These are phyloP conservation scores for Podotricha telesiphe DNA, from an alignment of 2,888 invertebrate species.

Conservation along the genomic window DNA sequence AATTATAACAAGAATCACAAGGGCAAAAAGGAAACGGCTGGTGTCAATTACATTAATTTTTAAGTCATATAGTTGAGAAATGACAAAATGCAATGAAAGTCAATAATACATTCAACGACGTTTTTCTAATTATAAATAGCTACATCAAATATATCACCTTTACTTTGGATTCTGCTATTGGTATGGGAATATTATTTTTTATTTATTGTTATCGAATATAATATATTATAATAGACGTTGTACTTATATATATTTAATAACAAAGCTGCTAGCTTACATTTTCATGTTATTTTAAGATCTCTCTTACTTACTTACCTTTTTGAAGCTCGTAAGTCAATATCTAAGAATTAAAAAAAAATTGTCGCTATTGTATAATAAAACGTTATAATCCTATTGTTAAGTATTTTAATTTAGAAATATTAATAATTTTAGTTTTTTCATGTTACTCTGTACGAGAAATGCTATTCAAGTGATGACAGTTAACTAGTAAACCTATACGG, in stretches of 20 bases:
- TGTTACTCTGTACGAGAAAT: not conserved
- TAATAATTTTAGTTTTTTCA: not conserved
- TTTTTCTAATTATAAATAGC: constrained; percentile 28
- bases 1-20: not conserved
- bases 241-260: not conserved
- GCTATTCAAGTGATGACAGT: constrained; percentile 29
- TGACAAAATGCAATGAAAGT: constrained; percentile 40
- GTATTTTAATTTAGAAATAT: no score
- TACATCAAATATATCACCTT: constrained; percentile 17
- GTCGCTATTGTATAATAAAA: no score
- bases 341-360: not conserved
- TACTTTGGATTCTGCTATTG: not conserved
- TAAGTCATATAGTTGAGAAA: constrained; percentile 22
- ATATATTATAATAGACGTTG: not conserved
- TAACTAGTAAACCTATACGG: constrained; percentile 45
- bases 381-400: no score
- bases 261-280: no score
- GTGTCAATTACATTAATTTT: constrained; percentile 22
- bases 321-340: not conserved
- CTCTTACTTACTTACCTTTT: no score
- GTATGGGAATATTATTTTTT: not conserved
- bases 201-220: not conserved
- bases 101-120: constrained; percentile 30
- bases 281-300: no score
- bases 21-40: not conserved